phyloP scores from a whole-genome alignment of 2,113 vertebrate species.

The Machaerirhynchus nigripectus region DNA sequence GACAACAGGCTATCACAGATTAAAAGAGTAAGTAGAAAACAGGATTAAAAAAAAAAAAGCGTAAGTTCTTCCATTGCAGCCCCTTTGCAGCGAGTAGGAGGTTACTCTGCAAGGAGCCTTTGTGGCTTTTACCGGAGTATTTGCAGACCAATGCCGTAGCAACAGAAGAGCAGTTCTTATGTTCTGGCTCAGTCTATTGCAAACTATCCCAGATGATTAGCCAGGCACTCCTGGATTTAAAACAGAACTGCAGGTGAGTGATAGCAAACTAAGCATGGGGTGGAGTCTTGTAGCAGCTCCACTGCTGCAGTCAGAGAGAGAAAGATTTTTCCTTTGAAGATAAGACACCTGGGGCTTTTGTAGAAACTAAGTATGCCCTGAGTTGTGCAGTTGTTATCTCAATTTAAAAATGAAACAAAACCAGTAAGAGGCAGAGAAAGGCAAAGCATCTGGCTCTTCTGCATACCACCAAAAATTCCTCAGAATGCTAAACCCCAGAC shows the following conservation, averaged over 20 bases:
- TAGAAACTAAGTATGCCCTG: not conserved
- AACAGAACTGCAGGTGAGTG: not conserved
- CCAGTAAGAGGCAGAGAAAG: not conserved
- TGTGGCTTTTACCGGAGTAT: not conserved
- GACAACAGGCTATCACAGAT: not conserved
- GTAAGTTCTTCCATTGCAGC: not conserved
- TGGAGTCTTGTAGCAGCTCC: not conserved
- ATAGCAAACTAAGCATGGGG: not conserved
- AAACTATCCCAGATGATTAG: not conserved
- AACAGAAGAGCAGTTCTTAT: not conserved
- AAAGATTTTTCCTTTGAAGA: slow-evolving; percentile 14
- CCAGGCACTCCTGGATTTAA: not conserved
- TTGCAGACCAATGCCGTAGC: not conserved
- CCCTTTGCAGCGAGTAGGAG: not conserved
- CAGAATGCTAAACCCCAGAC: not conserved
- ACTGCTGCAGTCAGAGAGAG: not conserved
- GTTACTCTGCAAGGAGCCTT: not conserved
- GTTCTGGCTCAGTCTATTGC: not conserved
- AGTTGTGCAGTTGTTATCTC: not conserved
- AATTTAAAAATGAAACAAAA: not conserved
- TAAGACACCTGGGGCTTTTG: slow-evolving; percentile 13
- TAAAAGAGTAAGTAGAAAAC: not conserved
- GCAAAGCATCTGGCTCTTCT: not conserved
- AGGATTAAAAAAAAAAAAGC: not conserved
- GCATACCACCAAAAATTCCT: not conserved